These are phyloP conservation scores for Apoda limacodes DNA, from an alignment of 2,888 invertebrate genomes.

Conservation along the genomic window DNA sequence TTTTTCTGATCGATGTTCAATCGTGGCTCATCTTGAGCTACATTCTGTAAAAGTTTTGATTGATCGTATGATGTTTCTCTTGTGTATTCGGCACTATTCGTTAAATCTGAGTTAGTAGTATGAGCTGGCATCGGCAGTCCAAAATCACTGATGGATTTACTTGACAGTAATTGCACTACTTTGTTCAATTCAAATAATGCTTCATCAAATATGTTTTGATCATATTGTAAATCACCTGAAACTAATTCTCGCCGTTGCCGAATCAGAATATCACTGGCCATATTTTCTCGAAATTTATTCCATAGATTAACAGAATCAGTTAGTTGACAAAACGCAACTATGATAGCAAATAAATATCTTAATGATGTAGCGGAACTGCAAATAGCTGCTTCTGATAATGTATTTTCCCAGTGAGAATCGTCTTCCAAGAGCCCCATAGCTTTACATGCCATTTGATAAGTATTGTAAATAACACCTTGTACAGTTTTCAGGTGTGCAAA, in stretches of 20 bases:
- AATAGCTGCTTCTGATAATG: constrained; percentile 22
- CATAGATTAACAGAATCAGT: constrained; percentile 20
- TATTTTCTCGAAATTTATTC: constrained; percentile 22
- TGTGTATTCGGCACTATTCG: constrained; percentile 22
- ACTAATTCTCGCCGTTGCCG: constrained; percentile 21
- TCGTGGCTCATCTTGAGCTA: constrained; percentile 22
- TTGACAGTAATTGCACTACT: no score
- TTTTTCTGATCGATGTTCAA: constrained; percentile 23
- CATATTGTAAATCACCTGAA: constrained; percentile 21
- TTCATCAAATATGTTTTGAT: no score
- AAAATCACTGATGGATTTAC: constrained; percentile 21
- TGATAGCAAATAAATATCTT: constrained; percentile 22
- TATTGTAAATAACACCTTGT: constrained; percentile 14
- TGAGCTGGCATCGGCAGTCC: constrained; percentile 23
- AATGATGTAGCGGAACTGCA: constrained; percentile 20
- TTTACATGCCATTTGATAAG: constrained; percentile 20
- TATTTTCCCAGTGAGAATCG: constrained; percentile 24
- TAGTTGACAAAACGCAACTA: constrained; percentile 20
- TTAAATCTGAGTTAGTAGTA: constrained; percentile 23
- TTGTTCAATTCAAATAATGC: no score
- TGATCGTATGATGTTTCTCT: constrained; percentile 22
- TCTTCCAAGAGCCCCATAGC: constrained; percentile 23
- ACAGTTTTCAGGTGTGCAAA: constrained; percentile 22
- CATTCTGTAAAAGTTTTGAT: constrained; percentile 19
- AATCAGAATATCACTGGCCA: constrained; percentile 22